Evolutionary conservation across 2,113 vertebrate species (phyloP), one percentile per base, ranked within the genome.

Genomic region (Gadus chalcogrammus): DNA sequence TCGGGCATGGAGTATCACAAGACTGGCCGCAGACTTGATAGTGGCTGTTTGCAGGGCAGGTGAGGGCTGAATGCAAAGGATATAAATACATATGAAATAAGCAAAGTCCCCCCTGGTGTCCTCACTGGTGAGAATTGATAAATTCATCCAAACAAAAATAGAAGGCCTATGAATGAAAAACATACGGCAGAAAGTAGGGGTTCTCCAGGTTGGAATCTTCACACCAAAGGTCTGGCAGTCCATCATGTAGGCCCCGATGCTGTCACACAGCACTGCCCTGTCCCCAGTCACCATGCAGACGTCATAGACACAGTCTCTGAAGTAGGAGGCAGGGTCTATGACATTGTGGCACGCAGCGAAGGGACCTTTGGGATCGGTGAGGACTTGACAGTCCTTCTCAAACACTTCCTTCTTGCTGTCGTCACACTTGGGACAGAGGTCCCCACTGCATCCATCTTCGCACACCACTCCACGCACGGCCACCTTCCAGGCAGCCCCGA

Each of bases 41-140:
- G 74, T 82, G 88, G 76, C 91, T 94, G 66, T 93, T 84, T 5
- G 75, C 1, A 0, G 88, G 86, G 8, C 93, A 94, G 18, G 15
- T 27, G n/a, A 75, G 53, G 22, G 77, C 77, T 82, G 65, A 6
- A 17, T 53, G 42, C 61, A 68, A 31, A 60, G 15, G 11, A 11
- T 12, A 71, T 3, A 28, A 77, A 24, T 70, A 17, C 1, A 35
- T 17, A 31, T 52, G 15, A 48, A 48, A 48, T 48, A 48, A 48
- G 11, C 11, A 48, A 48, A 12, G 42, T 48, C 11, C 9, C 38
- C 42, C 42, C 42, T 48, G 42, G 42, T 65, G 24, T 65, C 4
- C n/a, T 61, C 18, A 22, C 20, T 35, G 31, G 31, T 35, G 31
- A 7, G 42, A 20, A 62, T 15, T 15, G 22, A 62, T 5, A 13